A percentile compares a stretch with the other conserved stretches of the same genome.
phyloP scores from a whole-genome alignment of 92 coral and sea anemone genomes.

The Heliopora coerulea region DNA sequence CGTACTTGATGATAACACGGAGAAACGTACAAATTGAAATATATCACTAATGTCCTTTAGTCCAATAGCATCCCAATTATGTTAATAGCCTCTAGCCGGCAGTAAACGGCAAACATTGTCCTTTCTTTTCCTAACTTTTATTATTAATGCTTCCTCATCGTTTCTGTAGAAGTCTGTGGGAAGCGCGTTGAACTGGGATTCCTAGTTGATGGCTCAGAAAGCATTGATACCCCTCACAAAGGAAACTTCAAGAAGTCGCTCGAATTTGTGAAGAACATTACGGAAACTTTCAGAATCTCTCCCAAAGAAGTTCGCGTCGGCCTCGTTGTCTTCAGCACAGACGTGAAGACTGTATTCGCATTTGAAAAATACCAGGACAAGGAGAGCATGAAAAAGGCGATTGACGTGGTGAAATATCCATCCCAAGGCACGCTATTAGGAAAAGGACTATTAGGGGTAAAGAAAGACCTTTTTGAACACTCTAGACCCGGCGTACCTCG shows the following conservation, averaged over 20 bases:
- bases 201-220: conserved; percentile 43
- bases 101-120: no score
- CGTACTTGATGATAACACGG: no score
- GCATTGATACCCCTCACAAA: conserved; percentile 33
- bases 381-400: conserved; percentile 17
- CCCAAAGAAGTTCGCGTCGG: conserved; percentile 33
- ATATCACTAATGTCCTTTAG: no score
- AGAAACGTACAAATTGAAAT: no score
- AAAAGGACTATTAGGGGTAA: conserved; percentile 33
- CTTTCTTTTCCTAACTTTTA: no score
- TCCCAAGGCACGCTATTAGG: conserved; percentile 29
- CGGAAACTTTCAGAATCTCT: conserved; percentile 27
- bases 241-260: conserved; percentile 35
- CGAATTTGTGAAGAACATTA: conserved; percentile 22
- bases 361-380: conserved; percentile 26
- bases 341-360: conserved; percentile 30
- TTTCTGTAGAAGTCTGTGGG: conserved; percentile 29
- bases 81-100: no score
- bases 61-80: no score
- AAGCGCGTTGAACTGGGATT: conserved; percentile 42
- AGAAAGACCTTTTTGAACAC: conserved; percentile 22
- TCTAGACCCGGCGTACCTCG: conserved; percentile 42
- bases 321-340: conserved; percentile 26
- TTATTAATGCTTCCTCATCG: no score
- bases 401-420: conserved; percentile 25